Evolutionary conservation across 2,888 invertebrate species (phyloP).

Genomic region (Lomographa bimaculata): DNA sequence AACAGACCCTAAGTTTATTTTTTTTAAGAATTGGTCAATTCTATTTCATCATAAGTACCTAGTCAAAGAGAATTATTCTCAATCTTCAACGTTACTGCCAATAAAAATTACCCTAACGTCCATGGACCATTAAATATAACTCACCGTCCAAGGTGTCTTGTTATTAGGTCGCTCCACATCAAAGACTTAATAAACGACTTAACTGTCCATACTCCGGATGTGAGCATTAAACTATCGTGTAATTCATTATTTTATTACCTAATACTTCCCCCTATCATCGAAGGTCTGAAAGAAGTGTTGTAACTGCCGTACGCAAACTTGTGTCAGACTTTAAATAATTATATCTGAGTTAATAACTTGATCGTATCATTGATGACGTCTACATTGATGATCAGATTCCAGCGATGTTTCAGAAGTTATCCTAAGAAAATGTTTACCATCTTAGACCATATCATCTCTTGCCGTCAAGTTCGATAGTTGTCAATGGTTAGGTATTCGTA

Average conservation of each 20-base stretch:
- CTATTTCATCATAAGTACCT: too few species aligned
- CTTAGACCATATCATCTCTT: too few species aligned
- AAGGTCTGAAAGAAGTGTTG: slow-evolving; percentile 19
- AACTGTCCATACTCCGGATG: slow-evolving; percentile 57
- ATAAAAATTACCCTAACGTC: slow-evolving; percentile 22
- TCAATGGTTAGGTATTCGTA: too few species aligned
- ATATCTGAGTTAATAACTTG: too few species aligned
- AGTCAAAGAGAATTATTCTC: background rate
- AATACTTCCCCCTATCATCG: slow-evolving; percentile 44
- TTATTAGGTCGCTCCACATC: slow-evolving; percentile 59
- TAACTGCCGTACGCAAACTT: slow-evolving; percentile 7
- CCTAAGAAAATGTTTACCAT: too few species aligned
- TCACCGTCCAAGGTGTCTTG: slow-evolving; percentile 51
- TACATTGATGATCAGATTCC: too few species aligned
- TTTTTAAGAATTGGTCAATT: too few species aligned
- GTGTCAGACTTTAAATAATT: too few species aligned
- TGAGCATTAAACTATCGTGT: slow-evolving; percentile 71
- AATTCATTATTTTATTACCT: slow-evolving; percentile 69
- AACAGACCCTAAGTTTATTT: too few species aligned
- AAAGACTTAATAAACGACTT: slow-evolving; percentile 54
- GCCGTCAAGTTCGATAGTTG: too few species aligned
- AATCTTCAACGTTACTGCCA: slow-evolving; percentile 8
- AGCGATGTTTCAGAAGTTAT: too few species aligned
- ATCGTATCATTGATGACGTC: too few species aligned
- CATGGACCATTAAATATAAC: slow-evolving; percentile 34